A percentile compares a stretch with the other conserved stretches of the same genome.
Evolutionary conservation across 2,113 vertebrate genomes (phyloP).

Genomic region (Neolamprologus longior): DNA sequence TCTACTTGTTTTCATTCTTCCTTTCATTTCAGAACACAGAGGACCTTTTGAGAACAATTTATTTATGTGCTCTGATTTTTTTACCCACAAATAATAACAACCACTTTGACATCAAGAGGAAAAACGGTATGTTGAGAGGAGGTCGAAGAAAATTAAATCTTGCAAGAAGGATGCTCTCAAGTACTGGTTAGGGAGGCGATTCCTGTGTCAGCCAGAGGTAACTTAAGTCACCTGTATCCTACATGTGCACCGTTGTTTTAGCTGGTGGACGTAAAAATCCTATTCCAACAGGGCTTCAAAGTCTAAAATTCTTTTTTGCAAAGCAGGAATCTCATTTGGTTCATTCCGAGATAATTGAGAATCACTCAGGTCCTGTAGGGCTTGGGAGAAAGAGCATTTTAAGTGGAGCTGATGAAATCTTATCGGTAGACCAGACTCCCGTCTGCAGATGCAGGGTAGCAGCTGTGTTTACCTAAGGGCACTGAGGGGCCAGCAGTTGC

Average conservation of each 20-base stretch:
- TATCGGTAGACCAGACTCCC: not conserved
- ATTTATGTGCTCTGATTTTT: not conserved
- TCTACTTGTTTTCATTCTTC: not conserved
- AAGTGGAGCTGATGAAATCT: slow-evolving; percentile 18
- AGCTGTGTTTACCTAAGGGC: slow-evolving; percentile 46
- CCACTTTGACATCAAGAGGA: not conserved
- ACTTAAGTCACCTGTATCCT: not conserved
- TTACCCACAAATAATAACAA: not conserved
- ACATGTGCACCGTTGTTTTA: not conserved
- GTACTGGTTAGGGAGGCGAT: not conserved
- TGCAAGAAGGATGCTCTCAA: not conserved
- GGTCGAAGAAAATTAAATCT: not conserved
- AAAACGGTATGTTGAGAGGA: not conserved
- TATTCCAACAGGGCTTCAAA: not conserved
- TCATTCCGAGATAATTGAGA: not conserved
- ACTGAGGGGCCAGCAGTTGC: slow-evolving; percentile 31
- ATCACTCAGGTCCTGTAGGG: not conserved
- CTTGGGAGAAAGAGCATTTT: not conserved
- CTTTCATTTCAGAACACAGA: not conserved
- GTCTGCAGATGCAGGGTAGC: slow-evolving; percentile 29
- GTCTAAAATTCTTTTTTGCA: not conserved
- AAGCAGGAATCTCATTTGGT: not conserved
- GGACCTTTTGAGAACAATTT: not conserved
- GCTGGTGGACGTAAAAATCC: not conserved
- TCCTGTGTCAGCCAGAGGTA: not conserved